These are phyloP conservation scores for Pyralis farinalis DNA, from an alignment of 2,888 invertebrate genomes.

Conservation along the genomic window DNA sequence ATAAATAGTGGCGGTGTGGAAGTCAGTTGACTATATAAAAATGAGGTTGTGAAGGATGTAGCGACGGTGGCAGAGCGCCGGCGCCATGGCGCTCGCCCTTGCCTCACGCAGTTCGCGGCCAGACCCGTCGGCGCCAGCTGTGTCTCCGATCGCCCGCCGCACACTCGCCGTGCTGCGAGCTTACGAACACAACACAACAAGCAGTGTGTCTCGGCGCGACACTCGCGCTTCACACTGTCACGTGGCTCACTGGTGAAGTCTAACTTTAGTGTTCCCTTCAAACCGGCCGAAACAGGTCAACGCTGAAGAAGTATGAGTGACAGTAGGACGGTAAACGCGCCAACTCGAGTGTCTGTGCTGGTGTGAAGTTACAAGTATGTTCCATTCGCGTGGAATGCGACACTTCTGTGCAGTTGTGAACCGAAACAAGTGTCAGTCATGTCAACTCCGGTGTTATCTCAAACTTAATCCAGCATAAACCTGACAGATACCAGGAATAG, in stretches of 20 bases:
- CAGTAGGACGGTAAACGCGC: slow-evolving; percentile 34
- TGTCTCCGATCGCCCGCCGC: slow-evolving; percentile 28
- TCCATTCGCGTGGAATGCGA: slow-evolving; percentile 39
- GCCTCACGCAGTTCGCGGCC: slow-evolving; percentile 55
- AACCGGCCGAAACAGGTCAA: slow-evolving; percentile 22
- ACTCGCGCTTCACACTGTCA: slow-evolving; percentile 24
- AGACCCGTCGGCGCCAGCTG: slow-evolving; percentile 67
- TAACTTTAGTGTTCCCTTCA: slow-evolving; percentile 13
- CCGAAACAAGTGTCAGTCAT: slow-evolving; percentile 42
- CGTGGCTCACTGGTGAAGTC: slow-evolving; percentile 21
- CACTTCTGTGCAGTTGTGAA: slow-evolving; percentile 44
- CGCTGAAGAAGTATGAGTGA: slow-evolving; percentile 44
- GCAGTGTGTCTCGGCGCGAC: slow-evolving; percentile 20
- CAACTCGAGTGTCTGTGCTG: slow-evolving; percentile 51
- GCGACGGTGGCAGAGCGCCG: slow-evolving; percentile 66
- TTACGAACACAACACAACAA: slow-evolving; percentile 15
- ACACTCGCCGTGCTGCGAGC: slow-evolving; percentile 15
- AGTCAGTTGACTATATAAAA: slow-evolving; percentile 80
- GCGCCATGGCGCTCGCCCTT: slow-evolving; percentile 62
- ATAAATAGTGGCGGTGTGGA: slow-evolving; percentile 77
- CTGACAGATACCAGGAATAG: slow-evolving; percentile 19
- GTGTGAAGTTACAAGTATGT: slow-evolving; percentile 58
- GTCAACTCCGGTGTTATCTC: slow-evolving; percentile 49
- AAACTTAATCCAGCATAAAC: slow-evolving; percentile 63
- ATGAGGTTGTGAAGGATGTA: slow-evolving; percentile 69